Percentiles rank a stretch among this genome's conserved stretches.
Conservation (phyloP, 2,797 vertebrate species). For the Pipistrellus nathusii region DNA sequence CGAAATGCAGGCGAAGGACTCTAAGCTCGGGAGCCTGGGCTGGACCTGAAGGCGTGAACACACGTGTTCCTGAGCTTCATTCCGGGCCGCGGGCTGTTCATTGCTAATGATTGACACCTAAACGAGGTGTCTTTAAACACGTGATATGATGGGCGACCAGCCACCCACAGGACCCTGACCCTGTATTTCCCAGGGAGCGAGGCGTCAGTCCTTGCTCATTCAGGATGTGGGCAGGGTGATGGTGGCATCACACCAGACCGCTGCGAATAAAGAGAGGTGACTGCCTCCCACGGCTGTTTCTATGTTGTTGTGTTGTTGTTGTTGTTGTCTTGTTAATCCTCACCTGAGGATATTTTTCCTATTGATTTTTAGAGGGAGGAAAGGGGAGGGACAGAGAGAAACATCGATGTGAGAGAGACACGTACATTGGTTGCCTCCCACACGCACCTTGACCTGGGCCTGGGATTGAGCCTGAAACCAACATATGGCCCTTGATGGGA, state of each 20-base stretch:
- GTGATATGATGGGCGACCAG: not conserved
- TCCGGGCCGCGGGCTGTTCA: accelerated
- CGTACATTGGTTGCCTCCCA: too few relatives aligned
- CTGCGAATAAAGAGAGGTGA: not conserved
- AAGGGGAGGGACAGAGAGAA: too few relatives aligned
- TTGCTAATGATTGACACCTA: not conserved
- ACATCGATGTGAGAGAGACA: too few relatives aligned
- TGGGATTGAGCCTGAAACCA: too few relatives aligned
- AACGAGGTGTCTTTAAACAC: not conserved
- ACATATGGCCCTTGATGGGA: too few relatives aligned
- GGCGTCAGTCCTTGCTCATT: not conserved
- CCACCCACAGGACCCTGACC: not conserved
- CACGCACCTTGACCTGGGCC: too few relatives aligned
- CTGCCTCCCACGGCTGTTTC: accelerated
- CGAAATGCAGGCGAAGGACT: not conserved
- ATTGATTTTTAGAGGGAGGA: too few relatives aligned
- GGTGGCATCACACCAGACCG: accelerated
- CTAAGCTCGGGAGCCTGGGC: not conserved
- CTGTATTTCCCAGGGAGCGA: not conserved
- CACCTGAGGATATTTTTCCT: too few relatives aligned
- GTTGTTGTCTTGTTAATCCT: too few relatives aligned
- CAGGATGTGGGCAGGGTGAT: not conserved
- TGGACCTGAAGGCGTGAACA: not conserved
- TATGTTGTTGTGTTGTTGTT: too few relatives aligned
- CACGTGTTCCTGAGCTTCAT: accelerated